phyloP scores from a whole-genome alignment of 1,140 invertebrate species.

The Pollicipes pollicipes region DNA sequence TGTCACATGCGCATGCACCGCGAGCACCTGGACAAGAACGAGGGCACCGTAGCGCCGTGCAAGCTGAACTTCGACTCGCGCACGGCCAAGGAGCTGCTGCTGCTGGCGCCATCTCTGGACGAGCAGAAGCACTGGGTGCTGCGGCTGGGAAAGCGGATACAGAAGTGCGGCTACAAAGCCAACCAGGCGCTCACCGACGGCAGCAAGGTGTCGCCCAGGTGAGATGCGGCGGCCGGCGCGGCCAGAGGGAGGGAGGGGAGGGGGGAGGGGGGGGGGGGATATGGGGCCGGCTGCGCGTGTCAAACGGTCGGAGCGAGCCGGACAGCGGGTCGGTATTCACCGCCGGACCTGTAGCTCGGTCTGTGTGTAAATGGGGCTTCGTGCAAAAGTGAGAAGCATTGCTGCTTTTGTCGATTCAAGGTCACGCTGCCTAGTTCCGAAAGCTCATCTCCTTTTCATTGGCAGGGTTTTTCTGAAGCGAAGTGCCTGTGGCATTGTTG shows the following conservation, averaged over 20 bases:
- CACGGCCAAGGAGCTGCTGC: slow-evolving; percentile 73
- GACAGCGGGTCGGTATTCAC: too few species aligned
- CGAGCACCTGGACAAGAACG: slow-evolving; percentile 76
- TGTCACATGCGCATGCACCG: slow-evolving; percentile 92
- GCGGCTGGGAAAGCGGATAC: slow-evolving; percentile 73
- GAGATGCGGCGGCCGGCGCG: not conserved
- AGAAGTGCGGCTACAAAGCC: slow-evolving; percentile 82
- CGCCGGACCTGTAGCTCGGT: too few species aligned
- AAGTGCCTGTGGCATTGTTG: too few species aligned
- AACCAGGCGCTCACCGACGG: slow-evolving; percentile 14
- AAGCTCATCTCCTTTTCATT: too few species aligned
- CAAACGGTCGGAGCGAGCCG: too few species aligned
- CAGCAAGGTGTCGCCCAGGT: not conserved
- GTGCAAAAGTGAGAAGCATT: too few species aligned
- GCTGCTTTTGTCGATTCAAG: too few species aligned
- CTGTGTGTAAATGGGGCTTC: too few species aligned
- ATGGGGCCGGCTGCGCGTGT: too few species aligned
- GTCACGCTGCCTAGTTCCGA: too few species aligned
- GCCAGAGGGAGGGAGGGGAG: not conserved
- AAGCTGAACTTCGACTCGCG: slow-evolving; percentile 86
- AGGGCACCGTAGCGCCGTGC: slow-evolving; percentile 60
- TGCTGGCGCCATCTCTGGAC: slow-evolving; percentile 61
- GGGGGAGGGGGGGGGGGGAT: too few species aligned
- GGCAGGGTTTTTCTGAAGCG: too few species aligned
- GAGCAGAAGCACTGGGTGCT: slow-evolving; percentile 87